Evolutionary conservation across 2,113 vertebrate genomes (phyloP), one percentile per base, ranked within the genome.

Genomic region (Trematomus loennbergii): DNA sequence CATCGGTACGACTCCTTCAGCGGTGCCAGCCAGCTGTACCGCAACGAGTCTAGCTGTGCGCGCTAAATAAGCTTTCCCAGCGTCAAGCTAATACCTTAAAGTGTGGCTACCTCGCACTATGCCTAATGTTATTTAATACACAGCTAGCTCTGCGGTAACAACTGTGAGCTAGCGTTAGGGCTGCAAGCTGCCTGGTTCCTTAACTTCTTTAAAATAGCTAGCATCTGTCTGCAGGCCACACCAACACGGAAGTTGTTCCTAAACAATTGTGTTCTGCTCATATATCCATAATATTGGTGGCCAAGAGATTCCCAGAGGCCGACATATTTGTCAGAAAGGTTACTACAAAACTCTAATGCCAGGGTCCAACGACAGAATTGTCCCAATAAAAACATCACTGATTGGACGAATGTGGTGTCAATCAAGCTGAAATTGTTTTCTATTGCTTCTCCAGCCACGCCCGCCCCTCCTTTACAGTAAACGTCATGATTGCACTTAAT

Each of bases 291-390:
- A 13, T n/a, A 58, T 17, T 54, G 40, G 40, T 57, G 45, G 49
- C 20, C 36, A 52, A 53, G 1, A 72, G 67, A 64, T 13, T 57
- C 69, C 79, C 74, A 75, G 55, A 79, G 79, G 75, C 82, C 83
- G 79, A 87, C 78, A 87, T 79, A 66, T 83, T 88, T 71, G 63
- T 79, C 87, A 75, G 70, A 78, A 84, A 40, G 5, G 36, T 61
- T 78, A 75, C 69, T 66, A 77, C 72, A 72, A 72, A 82, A 84
- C 82, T 87, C 84, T 12, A 63, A 72, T 53, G 72, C 81, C 65
- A 80, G 33, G 59, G 64, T 84, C 57, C 66, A 74, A 62, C 81
- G 52, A 74, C 69, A 50, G 57, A 18, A 52, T 25, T 72, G 64
- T 75, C 70, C 77, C 68, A 53, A 67, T 22, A 40, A 18, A 65